Percentiles rank a stretch among this genome's conserved stretches.
phyloP scores from a whole-genome alignment of 92 coral and sea anemone genomes.

The Siderastrea radians region DNA sequence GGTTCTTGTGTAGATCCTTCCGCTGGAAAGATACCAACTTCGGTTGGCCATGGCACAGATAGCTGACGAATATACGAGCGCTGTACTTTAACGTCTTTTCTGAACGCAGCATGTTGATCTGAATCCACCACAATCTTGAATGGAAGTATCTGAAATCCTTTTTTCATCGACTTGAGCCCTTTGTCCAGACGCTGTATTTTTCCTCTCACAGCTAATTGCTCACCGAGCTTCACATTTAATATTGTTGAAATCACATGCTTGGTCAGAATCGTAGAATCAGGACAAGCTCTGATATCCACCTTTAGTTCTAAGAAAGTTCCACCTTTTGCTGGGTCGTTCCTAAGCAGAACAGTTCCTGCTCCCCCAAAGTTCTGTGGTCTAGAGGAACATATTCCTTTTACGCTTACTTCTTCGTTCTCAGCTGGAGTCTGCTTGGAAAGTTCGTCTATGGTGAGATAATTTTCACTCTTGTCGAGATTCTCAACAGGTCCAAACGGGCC shows the following conservation, averaged over 20 bases:
- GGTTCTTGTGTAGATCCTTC: slow-evolving; percentile 57
- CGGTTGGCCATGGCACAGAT: slow-evolving; percentile 71
- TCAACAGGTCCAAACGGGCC: slow-evolving; percentile 73
- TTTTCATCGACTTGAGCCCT: slow-evolving; percentile 24
- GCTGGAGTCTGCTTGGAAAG: slow-evolving; percentile 35
- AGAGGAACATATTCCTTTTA: slow-evolving; percentile 67
- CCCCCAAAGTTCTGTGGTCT: slow-evolving; percentile 53
- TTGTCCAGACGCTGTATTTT: slow-evolving; percentile 64
- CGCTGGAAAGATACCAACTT: slow-evolving; percentile 60
- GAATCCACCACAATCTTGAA: slow-evolving; percentile 75
- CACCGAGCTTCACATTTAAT: slow-evolving; percentile 59
- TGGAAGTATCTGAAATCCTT: slow-evolving; percentile 45
- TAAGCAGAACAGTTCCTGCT: slow-evolving; percentile 53
- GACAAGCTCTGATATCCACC: slow-evolving; percentile 62
- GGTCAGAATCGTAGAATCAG: slow-evolving; percentile 41
- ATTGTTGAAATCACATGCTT: slow-evolving; percentile 39
- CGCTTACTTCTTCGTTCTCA: slow-evolving; percentile 45
- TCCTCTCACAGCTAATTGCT: slow-evolving; percentile 62
- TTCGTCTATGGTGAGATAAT: slow-evolving; percentile 51
- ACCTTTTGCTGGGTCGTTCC: slow-evolving; percentile 63
- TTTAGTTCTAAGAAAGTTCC: slow-evolving; percentile 54
- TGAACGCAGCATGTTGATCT: slow-evolving; percentile 70
- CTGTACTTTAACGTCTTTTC: slow-evolving; percentile 47
- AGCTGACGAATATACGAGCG: slow-evolving; percentile 65
- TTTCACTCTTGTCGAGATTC: slow-evolving; percentile 39